A percentile compares a stretch with the other conserved stretches of the same genome.
Evolutionary conservation across 1,140 invertebrate genomes (phyloP).

Genomic region (Oedothorax gibbosus): DNA sequence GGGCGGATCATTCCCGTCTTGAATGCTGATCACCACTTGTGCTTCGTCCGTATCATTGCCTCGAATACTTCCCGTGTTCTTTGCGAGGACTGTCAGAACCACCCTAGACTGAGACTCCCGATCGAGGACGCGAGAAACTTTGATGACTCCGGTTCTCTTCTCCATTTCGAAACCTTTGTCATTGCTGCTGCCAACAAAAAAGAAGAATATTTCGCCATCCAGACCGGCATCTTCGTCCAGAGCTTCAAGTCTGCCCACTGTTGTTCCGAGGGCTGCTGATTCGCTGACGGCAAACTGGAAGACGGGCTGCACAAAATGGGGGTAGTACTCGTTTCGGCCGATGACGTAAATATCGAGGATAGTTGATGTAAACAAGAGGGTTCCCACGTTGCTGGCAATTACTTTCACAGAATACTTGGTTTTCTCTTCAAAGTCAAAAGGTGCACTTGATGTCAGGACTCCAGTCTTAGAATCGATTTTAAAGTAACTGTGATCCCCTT

Average conservation of each 20-base stretch:
- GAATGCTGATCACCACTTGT: conserved; percentile 90
- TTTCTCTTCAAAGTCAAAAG: conserved; percentile 91
- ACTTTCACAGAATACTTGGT: conserved; percentile 83
- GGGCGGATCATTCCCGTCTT: conserved; percentile 96
- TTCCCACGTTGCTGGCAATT: conserved; percentile 88
- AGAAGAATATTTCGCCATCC: conserved; percentile 91
- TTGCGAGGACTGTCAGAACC: conserved; percentile 91
- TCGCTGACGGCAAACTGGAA: conserved; percentile 96
- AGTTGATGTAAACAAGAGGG: conserved; percentile 80
- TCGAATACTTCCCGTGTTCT: conserved; percentile 90
- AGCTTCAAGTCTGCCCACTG: conserved; percentile 87
- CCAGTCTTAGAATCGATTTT: conserved; percentile 81
- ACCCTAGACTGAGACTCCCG: conserved; percentile 91
- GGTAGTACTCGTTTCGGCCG: conserved; percentile 93
- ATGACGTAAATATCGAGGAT: conserved; percentile 82
- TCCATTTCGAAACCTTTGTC: conserved; percentile 91
- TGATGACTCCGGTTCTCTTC: conserved; percentile 84
- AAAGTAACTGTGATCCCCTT: conserved; percentile 81
- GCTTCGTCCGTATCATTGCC: conserved; percentile 96
- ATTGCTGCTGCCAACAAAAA: conserved; percentile 93
- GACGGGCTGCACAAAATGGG: conserved; percentile 88
- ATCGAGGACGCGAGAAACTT: conserved; percentile 84
- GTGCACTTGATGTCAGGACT: conserved; percentile 78
- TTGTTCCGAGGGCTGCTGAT: conserved; percentile 86
- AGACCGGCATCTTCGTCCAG: conserved; percentile 91